These are phyloP conservation scores for Odontomachus brunneus DNA, from an alignment of 1,140 invertebrate genomes.

Conservation along the genomic window DNA sequence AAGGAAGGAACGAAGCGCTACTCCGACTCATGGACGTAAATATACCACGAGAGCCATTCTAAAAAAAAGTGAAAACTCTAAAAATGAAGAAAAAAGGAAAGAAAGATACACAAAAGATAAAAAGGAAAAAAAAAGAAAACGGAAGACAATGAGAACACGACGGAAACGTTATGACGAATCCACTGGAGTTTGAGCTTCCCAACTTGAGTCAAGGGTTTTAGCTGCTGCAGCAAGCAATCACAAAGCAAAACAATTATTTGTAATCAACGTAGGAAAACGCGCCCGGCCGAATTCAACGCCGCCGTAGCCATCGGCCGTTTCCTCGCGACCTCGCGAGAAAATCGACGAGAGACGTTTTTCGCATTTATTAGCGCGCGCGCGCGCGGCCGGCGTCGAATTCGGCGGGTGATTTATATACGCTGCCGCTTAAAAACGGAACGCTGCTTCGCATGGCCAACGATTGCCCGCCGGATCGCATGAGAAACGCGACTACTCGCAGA, in stretches of 20 bases:
- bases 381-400: constrained; percentile 24
- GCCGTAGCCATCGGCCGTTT: not conserved
- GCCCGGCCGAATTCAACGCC: constrained; percentile 33
- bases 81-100: not conserved
- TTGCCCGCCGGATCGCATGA: constrained; percentile 34
- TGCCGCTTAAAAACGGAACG: constrained; percentile 75
- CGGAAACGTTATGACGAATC: constrained; percentile 70
- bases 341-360: not conserved
- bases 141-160: constrained; percentile 48
- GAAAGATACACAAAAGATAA: constrained; percentile 21
- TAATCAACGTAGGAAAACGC: constrained; percentile 59
- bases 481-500: constrained; percentile 31
- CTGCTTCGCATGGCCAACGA: constrained; percentile 77
- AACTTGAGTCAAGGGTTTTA: constrained; percentile 86
- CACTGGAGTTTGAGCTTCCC: constrained; percentile 81
- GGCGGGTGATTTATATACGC: constrained; percentile 59
- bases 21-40: constrained; percentile 29
- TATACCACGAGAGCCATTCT: constrained; percentile 53
- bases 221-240: constrained; percentile 77
- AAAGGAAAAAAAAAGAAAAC: constrained; percentile 26
- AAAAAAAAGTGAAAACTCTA: constrained; percentile 3
- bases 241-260: constrained; percentile 69
- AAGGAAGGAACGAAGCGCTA: constrained; percentile 22
- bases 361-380: no score
- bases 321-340: not conserved